Evolutionary conservation across 2,888 invertebrate genomes (phyloP).

Genomic region (Epiblema foenella): DNA sequence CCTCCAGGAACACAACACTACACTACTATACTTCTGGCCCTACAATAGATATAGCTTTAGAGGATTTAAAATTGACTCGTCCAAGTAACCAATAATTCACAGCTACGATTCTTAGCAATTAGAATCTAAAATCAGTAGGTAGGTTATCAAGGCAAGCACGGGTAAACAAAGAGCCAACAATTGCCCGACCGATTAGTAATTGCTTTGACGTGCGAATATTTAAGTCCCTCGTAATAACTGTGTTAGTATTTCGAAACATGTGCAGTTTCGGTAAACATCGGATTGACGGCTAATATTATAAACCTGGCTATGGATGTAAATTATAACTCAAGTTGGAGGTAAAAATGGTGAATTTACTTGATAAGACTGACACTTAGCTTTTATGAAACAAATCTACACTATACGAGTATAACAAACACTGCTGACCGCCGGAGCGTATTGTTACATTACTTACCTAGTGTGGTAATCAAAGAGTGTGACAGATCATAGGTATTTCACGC

Average conservation of each 20-base stretch:
- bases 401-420: no score
- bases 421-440: no score
- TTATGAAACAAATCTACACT: no score
- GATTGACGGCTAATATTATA: background rate
- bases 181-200: slow-evolving; percentile 28
- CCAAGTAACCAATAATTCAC: background rate
- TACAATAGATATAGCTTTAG: no score
- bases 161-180: slow-evolving; percentile 30
- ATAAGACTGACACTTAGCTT: no score
- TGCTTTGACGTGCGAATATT: slow-evolving; percentile 38
- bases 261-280: slow-evolving; percentile 6
- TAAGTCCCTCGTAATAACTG: slow-evolving; percentile 27
- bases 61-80: no score
- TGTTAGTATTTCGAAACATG: slow-evolving; percentile 23
- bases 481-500: no score
- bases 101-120: slow-evolving; percentile 22
- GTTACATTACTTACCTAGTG: no score
- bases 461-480: no score
- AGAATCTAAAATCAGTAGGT: slow-evolving; percentile 12
- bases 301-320: background rate
- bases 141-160: slow-evolving; percentile 10
- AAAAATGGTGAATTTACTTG: no score
- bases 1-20: no score
- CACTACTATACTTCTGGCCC: no score
- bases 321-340: background rate